Percentiles rank a stretch among this genome's conserved stretches.
Conservation (phyloP, 2,797 vertebrate species). For the Pterois miles region DNA sequence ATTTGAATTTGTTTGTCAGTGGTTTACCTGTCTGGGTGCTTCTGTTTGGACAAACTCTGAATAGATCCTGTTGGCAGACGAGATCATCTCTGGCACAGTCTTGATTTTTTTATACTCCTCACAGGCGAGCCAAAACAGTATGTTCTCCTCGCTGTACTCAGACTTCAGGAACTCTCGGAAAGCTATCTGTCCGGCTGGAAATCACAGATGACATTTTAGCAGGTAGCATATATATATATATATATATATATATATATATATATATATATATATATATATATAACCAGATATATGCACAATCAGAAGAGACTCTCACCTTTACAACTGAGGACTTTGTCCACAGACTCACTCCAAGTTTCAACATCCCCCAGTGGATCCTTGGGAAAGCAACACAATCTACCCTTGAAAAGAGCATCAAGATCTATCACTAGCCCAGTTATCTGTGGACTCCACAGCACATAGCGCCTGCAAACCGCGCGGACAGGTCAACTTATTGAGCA, state of each 20-base stretch:
- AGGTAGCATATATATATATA: too few species aligned
- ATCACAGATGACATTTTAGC: neutral
- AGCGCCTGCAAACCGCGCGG: neutral
- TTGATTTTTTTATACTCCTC: conserved; percentile 94
- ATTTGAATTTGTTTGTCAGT: neutral
- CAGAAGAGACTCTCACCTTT: conserved; percentile 87
- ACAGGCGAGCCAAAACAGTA: conserved; percentile 95
- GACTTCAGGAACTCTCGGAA: conserved; percentile 92
- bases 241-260: too few species aligned
- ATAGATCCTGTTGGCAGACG: conserved; percentile 92
- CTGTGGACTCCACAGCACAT: conserved; percentile 27
- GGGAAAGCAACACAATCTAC: conserved; percentile 93
- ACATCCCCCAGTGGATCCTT: conserved; percentile 86
- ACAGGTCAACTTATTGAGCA: neutral
- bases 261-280: too few species aligned
- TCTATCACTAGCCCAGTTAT: conserved; percentile 73
- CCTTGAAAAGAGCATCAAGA: conserved; percentile 94
- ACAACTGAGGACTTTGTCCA: conserved; percentile 90
- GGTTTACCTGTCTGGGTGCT: conserved; percentile 92
- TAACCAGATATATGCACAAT: neutral
- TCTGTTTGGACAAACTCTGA: conserved; percentile 92
- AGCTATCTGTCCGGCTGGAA: conserved; percentile 89
- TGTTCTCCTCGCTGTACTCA: conserved; percentile 97
- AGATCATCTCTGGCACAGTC: conserved; percentile 85
- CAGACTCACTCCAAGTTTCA: conserved; percentile 89